phyloP scores from a whole-genome alignment of 2,888 invertebrate species.

The Aspidiotus destructor region DNA sequence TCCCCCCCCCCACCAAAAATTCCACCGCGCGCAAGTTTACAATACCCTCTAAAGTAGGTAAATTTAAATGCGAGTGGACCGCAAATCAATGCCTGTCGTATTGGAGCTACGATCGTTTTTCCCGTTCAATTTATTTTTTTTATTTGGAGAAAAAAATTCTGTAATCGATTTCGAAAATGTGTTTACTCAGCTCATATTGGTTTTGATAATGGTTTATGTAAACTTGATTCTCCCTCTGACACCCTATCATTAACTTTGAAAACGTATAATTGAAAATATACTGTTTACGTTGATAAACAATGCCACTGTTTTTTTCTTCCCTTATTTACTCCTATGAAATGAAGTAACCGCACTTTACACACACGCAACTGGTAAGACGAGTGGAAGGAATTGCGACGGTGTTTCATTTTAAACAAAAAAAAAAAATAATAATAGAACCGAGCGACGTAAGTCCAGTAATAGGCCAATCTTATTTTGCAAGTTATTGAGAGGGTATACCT shows the following conservation, averaged over 20 bases:
- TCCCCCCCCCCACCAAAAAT: no score
- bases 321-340: background rate
- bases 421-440: no score
- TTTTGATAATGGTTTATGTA: constrained; percentile 24
- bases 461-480: no score
- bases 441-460: no score
- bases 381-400: background rate
- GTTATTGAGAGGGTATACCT: no score
- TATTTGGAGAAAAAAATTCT: background rate
- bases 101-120: no score
- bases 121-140: background rate
- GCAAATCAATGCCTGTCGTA: no score
- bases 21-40: no score
- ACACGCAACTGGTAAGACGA: background rate
- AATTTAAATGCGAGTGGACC: no score
- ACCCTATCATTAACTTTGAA: constrained; percentile 29
- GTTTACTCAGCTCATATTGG: constrained; percentile 9
- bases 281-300: background rate
- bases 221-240: constrained; percentile 27
- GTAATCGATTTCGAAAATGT: constrained; percentile 9
- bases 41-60: no score
- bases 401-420: no score
- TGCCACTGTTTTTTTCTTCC: background rate
- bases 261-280: constrained; percentile 27
- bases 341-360: background rate